Conservation (phyloP, 2,113 vertebrate genomes). For the Physeter macrocephalus region DNA sequence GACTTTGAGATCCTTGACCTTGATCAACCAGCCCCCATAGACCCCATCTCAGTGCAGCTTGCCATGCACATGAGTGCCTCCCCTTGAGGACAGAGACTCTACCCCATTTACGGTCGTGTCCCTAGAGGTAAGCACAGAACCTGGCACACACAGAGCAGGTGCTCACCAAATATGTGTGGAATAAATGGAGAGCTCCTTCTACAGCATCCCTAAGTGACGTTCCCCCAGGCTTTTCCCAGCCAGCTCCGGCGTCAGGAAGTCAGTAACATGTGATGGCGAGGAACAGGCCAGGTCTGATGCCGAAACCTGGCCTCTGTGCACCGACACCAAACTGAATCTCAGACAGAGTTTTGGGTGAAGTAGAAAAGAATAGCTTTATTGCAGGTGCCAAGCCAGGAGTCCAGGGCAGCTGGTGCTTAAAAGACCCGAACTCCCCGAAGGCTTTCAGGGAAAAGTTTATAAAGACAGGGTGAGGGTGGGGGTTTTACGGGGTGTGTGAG, state of each 20-base stretch:
- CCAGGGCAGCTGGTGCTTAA: background rate
- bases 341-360: background rate
- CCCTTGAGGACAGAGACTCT: background rate
- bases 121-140: background rate
- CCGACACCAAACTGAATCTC: background rate
- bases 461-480: background rate
- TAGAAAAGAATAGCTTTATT: background rate
- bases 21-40: rapidly evolving
- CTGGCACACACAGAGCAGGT: too few species aligned
- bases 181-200: background rate
- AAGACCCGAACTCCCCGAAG: background rate
- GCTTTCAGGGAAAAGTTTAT: background rate
- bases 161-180: rapidly evolving
- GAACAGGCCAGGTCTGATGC: background rate
- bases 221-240: background rate
- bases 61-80: rapidly evolving
- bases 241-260: background rate
- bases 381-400: background rate
- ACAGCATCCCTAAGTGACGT: rapidly evolving
- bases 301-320: background rate
- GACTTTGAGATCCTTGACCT: background rate
- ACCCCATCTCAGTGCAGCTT: background rate
- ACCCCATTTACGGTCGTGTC: rapidly evolving
- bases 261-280: rapidly evolving
- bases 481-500: background rate